phyloP scores from a whole-genome alignment of 2,113 vertebrate species.

The Microcebus murinus region DNA sequence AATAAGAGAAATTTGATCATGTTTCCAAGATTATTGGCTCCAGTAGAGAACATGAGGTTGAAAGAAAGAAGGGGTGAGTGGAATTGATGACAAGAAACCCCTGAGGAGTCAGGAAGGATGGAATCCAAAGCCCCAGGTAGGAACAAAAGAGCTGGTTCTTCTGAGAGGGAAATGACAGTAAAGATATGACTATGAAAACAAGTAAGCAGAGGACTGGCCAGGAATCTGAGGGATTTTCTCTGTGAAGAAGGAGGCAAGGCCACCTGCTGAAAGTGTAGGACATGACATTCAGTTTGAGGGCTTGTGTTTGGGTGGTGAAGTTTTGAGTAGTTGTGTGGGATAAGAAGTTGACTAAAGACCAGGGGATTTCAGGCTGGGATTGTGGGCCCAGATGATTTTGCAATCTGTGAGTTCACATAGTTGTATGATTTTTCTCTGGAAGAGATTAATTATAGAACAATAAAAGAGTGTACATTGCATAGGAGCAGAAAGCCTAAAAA shows the following conservation, averaged over 20 bases:
- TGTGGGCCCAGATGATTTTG: background rate
- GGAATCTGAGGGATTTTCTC: background rate
- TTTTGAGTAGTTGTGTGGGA: background rate
- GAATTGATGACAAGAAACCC: background rate
- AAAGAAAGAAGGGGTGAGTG: background rate
- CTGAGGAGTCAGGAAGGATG: background rate
- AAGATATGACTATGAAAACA: background rate
- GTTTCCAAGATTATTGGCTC: background rate
- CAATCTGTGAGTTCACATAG: background rate
- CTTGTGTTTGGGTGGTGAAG: background rate
- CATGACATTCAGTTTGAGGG: background rate
- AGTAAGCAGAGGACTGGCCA: background rate
- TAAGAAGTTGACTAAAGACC: background rate
- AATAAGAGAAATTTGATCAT: background rate
- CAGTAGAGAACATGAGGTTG: background rate
- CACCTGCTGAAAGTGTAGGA: background rate
- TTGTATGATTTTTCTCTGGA: background rate
- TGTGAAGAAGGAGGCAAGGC: background rate
- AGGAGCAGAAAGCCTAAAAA: constrained; percentile 18
- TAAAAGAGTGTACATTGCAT: background rate
- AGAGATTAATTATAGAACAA: background rate
- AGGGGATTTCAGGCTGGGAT: background rate
- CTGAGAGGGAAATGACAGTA: background rate
- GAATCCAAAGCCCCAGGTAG: background rate
- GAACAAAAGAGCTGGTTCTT: background rate